A percentile compares a stretch with the other conserved stretches of the same genome.
Conservation (phyloP, 2,888 invertebrate species). For the Trissonchulus sp. region DNA sequence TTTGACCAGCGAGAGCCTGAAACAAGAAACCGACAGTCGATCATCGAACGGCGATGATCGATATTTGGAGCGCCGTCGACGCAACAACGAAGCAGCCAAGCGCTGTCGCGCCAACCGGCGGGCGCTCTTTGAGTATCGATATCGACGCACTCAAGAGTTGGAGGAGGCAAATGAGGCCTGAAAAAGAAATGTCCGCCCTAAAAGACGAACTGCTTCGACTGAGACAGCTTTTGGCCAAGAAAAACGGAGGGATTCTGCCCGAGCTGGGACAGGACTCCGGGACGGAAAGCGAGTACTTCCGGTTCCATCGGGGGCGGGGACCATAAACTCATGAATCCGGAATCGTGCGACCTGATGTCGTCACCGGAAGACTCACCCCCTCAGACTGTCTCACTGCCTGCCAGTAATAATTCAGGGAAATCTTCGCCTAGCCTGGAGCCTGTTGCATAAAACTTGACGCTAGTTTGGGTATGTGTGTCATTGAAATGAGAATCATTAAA, state of each 20-base stretch:
- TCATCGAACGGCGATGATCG: neutral
- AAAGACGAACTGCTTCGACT: slow-evolving; percentile 51
- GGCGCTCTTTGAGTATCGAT: slow-evolving; percentile 52
- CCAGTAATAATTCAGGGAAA: too few species aligned
- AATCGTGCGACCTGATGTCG: too few species aligned
- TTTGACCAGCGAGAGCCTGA: too few species aligned
- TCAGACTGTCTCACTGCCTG: too few species aligned
- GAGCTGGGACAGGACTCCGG: neutral
- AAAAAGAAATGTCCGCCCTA: slow-evolving; percentile 49
- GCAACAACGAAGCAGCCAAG: slow-evolving; percentile 57
- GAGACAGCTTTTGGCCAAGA: slow-evolving; percentile 42
- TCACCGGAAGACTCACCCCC: too few species aligned
- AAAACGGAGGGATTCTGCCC: slow-evolving; percentile 16
- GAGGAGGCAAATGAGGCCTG: slow-evolving; percentile 55
- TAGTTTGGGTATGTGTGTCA: too few species aligned
- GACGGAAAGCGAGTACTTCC: neutral
- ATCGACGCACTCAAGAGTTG: slow-evolving; percentile 53
- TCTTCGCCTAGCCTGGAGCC: too few species aligned
- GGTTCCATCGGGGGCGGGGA: neutral
- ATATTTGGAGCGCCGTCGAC: slow-evolving; percentile 54
- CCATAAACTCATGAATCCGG: too few species aligned
- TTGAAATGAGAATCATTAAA: too few species aligned
- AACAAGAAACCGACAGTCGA: too few species aligned
- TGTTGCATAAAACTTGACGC: too few species aligned
- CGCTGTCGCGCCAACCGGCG: slow-evolving; percentile 56